These are phyloP conservation scores for Drosophila hamatofila DNA, from an alignment of 2,888 invertebrate genomes.

Conservation along the genomic window DNA sequence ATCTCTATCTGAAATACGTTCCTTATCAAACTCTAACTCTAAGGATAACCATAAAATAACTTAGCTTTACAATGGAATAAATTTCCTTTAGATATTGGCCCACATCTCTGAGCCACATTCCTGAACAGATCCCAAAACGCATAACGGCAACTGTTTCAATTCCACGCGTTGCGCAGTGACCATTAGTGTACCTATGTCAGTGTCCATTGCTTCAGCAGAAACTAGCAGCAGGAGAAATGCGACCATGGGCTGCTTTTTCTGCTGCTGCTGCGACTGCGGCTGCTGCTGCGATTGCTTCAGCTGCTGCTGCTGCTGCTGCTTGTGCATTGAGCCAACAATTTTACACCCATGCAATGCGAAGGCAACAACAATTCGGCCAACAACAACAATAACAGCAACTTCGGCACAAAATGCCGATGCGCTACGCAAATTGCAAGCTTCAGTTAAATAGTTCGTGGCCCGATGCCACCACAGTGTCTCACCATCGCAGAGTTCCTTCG, in stretches of 20 bases:
- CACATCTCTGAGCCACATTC: constrained; percentile 30
- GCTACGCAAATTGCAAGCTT: constrained; percentile 73
- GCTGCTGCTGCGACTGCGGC: constrained; percentile 13
- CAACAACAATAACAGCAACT: constrained; percentile 14
- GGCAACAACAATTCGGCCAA: constrained; percentile 37
- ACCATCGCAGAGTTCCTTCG: constrained; percentile 24
- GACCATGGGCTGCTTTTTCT: constrained; percentile 21
- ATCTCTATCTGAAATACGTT: too few relatives aligned
- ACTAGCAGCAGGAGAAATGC: constrained; percentile 30
- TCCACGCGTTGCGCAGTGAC: constrained; percentile 29
- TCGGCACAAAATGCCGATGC: constrained; percentile 69
- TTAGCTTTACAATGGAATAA: neutral
- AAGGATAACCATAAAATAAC: neutral
- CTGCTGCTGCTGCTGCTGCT: constrained; percentile 24
- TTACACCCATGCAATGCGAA: constrained; percentile 58
- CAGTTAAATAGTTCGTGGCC: constrained; percentile 56
- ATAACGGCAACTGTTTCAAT: constrained; percentile 25
- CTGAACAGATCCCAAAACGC: constrained; percentile 15
- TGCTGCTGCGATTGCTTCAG: constrained; percentile 12
- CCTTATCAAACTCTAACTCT: neutral
- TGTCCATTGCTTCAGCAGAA: constrained; percentile 31
- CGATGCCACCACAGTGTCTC: constrained; percentile 32
- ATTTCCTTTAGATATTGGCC: constrained; percentile 14
- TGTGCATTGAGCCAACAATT: constrained; percentile 65
- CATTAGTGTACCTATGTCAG: constrained; percentile 2